Evolutionary conservation across 1,140 invertebrate genomes (phyloP), one percentile per base, ranked within the genome.

Genomic region (Himalopsyche phryganea): DNA sequence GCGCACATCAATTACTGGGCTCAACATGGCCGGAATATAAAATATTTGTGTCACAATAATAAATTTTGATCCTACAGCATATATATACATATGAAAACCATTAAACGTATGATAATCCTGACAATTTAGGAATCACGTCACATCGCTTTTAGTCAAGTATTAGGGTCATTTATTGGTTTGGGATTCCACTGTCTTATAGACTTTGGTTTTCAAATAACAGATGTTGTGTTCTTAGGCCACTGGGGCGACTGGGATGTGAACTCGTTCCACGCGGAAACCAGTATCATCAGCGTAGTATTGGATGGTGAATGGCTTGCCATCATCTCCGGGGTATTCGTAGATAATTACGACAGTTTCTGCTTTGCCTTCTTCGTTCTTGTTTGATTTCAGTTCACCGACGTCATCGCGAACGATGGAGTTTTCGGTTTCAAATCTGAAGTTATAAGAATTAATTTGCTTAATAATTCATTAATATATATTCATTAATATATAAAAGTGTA

Each of bases 281-380:
- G 86, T 85, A 67, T 91, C 87, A 63, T 91, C 88, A 20, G 90
- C 89, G 19, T 84, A 82, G 78, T 91, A 93, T 3, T 80, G 83
- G 17, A 92, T 69, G 3, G 78, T 76, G 54, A 89, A 81, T 44
- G 82, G 73, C 18, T 85, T 77, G 0, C 90, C 89, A 63, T 91
- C 86, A 1, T 85, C 83, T 15, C 83, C 84, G 4, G 82, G 85
- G 74, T 90, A 92, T 4, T 83, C 85, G 73, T 36, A 63, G 62
- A 75, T 66, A 50, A 71, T 70, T 6, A 78, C 66, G 1, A 76
- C 72, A 0, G 46, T 3, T 23, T 74, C 72, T 20, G 71, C 68
- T 49, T 76, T 75, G 50, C 74, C 73, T 20, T 77, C 72, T 50
- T 75, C 76, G 35, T 73, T 73, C 7, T 70, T 49, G 32, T 55